Conservation (phyloP, 1,140 invertebrate species). For the Aphelenchoides fujianensis region DNA sequence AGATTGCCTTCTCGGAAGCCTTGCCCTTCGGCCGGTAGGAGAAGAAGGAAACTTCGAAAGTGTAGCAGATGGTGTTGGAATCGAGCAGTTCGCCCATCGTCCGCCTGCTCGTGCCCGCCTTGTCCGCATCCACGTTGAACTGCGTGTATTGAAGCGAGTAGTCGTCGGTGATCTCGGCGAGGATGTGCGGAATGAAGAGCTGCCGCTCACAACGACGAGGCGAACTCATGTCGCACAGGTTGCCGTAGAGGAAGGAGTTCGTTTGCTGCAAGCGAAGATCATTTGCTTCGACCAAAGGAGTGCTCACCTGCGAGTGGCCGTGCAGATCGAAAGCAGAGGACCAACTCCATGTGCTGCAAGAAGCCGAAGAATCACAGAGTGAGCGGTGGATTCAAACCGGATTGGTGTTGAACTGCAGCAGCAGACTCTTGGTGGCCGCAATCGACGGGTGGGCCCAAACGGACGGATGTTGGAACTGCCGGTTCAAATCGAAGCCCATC, state of each 20-base stretch:
- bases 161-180: conserved; percentile 78
- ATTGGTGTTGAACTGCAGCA: conserved; percentile 69
- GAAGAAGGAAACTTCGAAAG: conserved; percentile 55
- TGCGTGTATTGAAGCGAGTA: conserved; percentile 77
- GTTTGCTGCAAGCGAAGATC: too few species aligned
- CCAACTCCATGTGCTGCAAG: conserved; percentile 48
- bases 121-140: conserved; percentile 81
- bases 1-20: conserved; percentile 16
- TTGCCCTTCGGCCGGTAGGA: conserved; percentile 51
- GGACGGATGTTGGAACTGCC: conserved; percentile 82
- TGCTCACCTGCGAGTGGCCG: conserved; percentile 82
- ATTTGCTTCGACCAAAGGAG: too few species aligned
- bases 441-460: conserved; percentile 84
- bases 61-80: conserved; percentile 45
- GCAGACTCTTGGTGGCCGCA: conserved; percentile 74
- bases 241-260: conserved; percentile 87
- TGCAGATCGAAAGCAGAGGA: conserved; percentile 72
- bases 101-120: conserved; percentile 79
- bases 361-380: conserved; percentile 13
- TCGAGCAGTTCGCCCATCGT: conserved; percentile 52
- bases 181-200: conserved; percentile 82
- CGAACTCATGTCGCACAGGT: conserved; percentile 79
- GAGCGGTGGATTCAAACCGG: conserved; percentile 31
- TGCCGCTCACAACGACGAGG: conserved; percentile 81
- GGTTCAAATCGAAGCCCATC: conserved; percentile 71